Conservation (phyloP, 2,113 vertebrate genomes). For the Datnioides undecimradiatus region DNA sequence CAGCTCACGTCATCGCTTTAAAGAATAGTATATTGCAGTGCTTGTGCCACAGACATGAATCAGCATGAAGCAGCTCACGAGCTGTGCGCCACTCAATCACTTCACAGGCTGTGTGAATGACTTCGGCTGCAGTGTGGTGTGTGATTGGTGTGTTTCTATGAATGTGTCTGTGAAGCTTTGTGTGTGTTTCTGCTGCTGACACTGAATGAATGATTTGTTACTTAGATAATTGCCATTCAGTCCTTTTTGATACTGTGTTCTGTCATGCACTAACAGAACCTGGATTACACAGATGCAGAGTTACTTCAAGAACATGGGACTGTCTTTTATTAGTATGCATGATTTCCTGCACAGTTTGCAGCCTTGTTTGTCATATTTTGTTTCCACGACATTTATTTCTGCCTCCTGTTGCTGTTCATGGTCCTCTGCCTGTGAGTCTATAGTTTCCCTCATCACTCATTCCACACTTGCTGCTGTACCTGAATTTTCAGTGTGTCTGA, state of each 20-base stretch:
- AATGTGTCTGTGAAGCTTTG: neutral
- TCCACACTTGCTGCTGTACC: neutral
- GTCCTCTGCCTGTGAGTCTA: neutral
- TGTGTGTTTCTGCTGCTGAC: neutral
- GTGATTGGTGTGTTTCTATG: neutral
- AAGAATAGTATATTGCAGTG: neutral
- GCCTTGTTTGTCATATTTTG: neutral
- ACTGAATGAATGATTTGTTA: constrained; percentile 31
- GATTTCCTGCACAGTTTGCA: neutral
- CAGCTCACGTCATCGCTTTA: neutral
- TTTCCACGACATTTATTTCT: neutral
- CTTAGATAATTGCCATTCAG: constrained; percentile 10
- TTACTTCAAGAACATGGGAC: neutral
- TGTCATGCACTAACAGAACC: neutral
- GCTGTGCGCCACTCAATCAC: neutral
- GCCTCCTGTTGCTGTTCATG: neutral
- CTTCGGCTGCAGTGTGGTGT: constrained; percentile 12
- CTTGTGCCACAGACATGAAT: constrained; percentile 30
- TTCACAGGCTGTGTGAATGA: constrained; percentile 18
- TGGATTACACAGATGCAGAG: neutral
- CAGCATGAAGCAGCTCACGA: neutral
- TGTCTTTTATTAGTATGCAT: too few species aligned
- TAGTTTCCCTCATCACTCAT: neutral
- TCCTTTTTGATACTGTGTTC: neutral
- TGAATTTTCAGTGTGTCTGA: neutral